Conservation (phyloP, 2,113 vertebrate species). For the Megaptera novaeangliae region DNA sequence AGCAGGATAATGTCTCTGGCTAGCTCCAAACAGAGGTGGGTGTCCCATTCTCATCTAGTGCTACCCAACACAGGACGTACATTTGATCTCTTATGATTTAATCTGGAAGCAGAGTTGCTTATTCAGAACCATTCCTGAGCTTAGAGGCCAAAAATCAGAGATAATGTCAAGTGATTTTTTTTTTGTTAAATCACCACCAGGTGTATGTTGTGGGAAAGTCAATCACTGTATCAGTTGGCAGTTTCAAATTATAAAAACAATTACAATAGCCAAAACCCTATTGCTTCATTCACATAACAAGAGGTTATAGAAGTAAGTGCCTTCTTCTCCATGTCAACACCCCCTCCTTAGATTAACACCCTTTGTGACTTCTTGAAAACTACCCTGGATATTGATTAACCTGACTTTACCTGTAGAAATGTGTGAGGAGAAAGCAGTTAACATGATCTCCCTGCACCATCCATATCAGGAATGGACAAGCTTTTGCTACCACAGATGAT, state of each 20-base stretch:
- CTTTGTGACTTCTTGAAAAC: neutral
- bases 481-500: neutral
- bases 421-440: neutral
- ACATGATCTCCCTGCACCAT: neutral
- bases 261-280: neutral
- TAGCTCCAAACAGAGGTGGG: neutral
- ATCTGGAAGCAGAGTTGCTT: neutral
- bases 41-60: neutral
- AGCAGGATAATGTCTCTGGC: neutral
- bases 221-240: neutral
- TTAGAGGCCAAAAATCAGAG: neutral
- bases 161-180: neutral
- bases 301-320: neutral
- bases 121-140: neutral
- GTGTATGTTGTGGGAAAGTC: neutral
- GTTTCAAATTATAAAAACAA: neutral
- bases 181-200: neutral
- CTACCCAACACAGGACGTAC: neutral
- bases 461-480: neutral
- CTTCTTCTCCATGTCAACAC: neutral
- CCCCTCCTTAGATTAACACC: neutral
- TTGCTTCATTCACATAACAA: neutral
- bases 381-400: neutral
- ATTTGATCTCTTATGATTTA: neutral
- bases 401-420: neutral